These are phyloP conservation scores for Dallia pectoralis DNA, from an alignment of 2,797 vertebrate species.

Conservation along the genomic window DNA sequence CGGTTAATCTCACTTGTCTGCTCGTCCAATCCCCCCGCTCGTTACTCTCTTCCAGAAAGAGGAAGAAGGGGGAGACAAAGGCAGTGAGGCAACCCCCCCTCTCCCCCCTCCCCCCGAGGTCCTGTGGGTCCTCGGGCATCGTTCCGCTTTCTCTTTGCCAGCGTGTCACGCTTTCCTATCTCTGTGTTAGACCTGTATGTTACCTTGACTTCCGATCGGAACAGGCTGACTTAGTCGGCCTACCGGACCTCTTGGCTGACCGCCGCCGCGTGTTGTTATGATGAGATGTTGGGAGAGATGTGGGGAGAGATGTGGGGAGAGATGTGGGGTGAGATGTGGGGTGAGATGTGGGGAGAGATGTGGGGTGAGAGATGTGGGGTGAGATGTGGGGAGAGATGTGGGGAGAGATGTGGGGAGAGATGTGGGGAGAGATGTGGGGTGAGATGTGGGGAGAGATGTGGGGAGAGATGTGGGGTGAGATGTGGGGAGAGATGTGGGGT, in stretches of 20 bases:
- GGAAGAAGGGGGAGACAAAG: not conserved
- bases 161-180: not conserved
- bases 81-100: not conserved
- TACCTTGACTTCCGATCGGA: not conserved
- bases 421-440: not conserved
- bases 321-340: not conserved
- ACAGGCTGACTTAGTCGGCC: not conserved
- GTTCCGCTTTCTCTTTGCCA: not conserved
- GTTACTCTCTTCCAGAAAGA: not conserved
- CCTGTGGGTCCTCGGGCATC: not conserved
- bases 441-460: not conserved
- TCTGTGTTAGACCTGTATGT: not conserved
- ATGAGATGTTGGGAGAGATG: no score
- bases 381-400: not conserved
- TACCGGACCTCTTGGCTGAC: not conserved
- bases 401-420: no score
- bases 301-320: not conserved
- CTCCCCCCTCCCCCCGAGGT: no score
- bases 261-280: not conserved
- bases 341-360: not conserved
- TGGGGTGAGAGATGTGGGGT: not conserved
- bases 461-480: not conserved
- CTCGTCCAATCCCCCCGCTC: not conserved
- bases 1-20: conserved; percentile 1
- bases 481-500: no score